phyloP scores from a whole-genome alignment of 2,888 invertebrate species.

The Sclerodermus sp. region DNA sequence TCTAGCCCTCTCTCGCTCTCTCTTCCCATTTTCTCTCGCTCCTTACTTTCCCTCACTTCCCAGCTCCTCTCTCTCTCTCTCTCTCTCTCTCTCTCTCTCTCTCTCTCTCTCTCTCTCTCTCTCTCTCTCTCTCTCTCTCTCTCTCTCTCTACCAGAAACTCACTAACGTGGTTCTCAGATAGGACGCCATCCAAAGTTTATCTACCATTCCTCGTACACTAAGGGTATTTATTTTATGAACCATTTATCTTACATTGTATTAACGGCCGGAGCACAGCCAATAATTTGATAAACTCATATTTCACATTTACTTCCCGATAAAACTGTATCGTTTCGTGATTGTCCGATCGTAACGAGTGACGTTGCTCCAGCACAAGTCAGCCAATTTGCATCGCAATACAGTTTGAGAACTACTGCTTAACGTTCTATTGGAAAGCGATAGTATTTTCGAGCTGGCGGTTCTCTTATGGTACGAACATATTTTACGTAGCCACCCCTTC shows the following conservation, averaged over 20 bases:
- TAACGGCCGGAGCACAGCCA: no score
- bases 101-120: conserved; percentile 1
- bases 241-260: no score
- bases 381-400: no score
- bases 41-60: conserved; percentile 12
- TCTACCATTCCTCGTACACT: no score
- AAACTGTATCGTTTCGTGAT: no score
- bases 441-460: conserved; percentile 42
- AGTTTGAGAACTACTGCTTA: conserved; percentile 4
- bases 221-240: no score
- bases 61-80: conserved; percentile 12
- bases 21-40: conserved; percentile 8
- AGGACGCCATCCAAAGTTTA: no score
- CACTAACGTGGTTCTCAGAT: no score
- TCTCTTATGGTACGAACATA: conserved; percentile 38
- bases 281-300: no score
- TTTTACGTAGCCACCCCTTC: conserved; percentile 28
- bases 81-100: background rate
- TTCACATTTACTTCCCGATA: no score
- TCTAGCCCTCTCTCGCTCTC: conserved; percentile 8
- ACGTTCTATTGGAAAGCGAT: conserved; percentile 49
- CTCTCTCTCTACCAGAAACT: background rate
- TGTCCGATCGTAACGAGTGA: no score
- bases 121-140: conserved; percentile 4
- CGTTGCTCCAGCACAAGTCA: no score